phyloP scores from a whole-genome alignment of 1,140 invertebrate species.

The Hyles euphorbiae region DNA sequence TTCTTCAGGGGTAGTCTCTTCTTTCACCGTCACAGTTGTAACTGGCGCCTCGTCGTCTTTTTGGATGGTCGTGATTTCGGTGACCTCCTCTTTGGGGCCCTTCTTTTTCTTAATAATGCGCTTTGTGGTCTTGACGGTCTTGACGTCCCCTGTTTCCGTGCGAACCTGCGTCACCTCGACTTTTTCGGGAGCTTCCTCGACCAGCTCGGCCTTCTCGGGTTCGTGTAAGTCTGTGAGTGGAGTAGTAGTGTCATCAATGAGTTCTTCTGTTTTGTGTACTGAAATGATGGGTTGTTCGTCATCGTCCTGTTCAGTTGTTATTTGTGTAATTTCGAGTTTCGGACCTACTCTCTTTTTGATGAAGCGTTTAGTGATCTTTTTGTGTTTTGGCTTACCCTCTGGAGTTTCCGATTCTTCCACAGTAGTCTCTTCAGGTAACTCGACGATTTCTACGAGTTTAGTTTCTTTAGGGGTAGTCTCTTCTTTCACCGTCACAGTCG shows the following conservation, averaged over 20 bases:
- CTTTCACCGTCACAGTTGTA: slow-evolving; percentile 33
- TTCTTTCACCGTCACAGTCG: slow-evolving; percentile 24
- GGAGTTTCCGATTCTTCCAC: slow-evolving; percentile 22
- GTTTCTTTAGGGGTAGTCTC: background rate
- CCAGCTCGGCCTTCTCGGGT: background rate
- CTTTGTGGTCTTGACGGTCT: slow-evolving; percentile 3
- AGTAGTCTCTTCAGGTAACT: slow-evolving; percentile 13
- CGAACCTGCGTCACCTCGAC: slow-evolving; percentile 7
- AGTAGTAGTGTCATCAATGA: slow-evolving; percentile 6
- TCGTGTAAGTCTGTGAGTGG: slow-evolving; percentile 5
- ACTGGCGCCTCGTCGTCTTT: slow-evolving; percentile 46
- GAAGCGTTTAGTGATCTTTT: slow-evolving; percentile 34
- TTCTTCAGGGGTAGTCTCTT: slow-evolving; percentile 20
- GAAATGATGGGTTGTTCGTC: slow-evolving; percentile 26
- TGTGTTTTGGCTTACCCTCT: slow-evolving; percentile 32
- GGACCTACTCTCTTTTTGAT: slow-evolving; percentile 37
- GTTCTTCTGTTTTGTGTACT: slow-evolving; percentile 18
- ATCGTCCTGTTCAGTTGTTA: slow-evolving; percentile 20
- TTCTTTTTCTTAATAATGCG: slow-evolving; percentile 3
- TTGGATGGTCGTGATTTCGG: slow-evolving; percentile 45
- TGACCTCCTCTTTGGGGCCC: slow-evolving; percentile 32
- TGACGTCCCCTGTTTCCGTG: slow-evolving; percentile 4
- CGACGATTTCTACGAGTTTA: slow-evolving; percentile 20
- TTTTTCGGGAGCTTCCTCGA: slow-evolving; percentile 8
- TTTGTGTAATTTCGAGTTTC: slow-evolving; percentile 36